A percentile compares a stretch with the other conserved stretches of the same genome.
Conservation (phyloP, 1,140 invertebrate species). For the Luehdorfia chinensis region DNA sequence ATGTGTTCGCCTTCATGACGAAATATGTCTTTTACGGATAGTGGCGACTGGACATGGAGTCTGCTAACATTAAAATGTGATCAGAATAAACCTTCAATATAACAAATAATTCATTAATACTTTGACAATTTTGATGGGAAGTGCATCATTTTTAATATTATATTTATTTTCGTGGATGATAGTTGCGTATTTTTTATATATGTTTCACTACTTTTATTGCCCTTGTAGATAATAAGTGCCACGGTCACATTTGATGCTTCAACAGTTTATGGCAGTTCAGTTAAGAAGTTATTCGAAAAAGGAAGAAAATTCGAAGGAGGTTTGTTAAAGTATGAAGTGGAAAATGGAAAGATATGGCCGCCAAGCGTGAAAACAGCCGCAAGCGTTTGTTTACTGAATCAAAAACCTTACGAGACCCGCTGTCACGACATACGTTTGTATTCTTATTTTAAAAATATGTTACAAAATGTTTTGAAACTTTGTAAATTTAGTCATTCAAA, state of each 20-base stretch:
- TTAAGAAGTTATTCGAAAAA: conserved; percentile 30
- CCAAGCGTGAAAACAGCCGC: conserved; percentile 33
- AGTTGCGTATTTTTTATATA: too few relatives aligned
- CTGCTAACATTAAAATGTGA: too few relatives aligned
- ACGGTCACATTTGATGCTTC: conserved; percentile 48
- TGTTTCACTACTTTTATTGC: too few relatives aligned
- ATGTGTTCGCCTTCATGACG: too few relatives aligned
- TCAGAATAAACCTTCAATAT: too few relatives aligned
- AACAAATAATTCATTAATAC: too few relatives aligned
- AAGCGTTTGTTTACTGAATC: conserved; percentile 42
- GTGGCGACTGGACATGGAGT: not conserved
- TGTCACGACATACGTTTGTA: conserved; percentile 50
- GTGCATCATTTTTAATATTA: too few relatives aligned
- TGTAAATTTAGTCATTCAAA: not conserved
- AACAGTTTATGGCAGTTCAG: conserved; percentile 37
- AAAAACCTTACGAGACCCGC: conserved; percentile 43
- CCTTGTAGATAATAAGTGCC: conserved; percentile 32
- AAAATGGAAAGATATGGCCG: conserved; percentile 44
- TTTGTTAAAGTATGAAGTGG: conserved; percentile 47
- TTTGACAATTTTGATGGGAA: not conserved
- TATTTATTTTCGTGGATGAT: too few relatives aligned
- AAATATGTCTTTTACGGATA: not conserved
- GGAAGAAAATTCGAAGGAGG: conserved; percentile 42
- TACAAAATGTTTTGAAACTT: not conserved
- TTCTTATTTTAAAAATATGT: not conserved